phyloP scores from a whole-genome alignment of 2,797 vertebrate species.

The Strix occidentalis region DNA sequence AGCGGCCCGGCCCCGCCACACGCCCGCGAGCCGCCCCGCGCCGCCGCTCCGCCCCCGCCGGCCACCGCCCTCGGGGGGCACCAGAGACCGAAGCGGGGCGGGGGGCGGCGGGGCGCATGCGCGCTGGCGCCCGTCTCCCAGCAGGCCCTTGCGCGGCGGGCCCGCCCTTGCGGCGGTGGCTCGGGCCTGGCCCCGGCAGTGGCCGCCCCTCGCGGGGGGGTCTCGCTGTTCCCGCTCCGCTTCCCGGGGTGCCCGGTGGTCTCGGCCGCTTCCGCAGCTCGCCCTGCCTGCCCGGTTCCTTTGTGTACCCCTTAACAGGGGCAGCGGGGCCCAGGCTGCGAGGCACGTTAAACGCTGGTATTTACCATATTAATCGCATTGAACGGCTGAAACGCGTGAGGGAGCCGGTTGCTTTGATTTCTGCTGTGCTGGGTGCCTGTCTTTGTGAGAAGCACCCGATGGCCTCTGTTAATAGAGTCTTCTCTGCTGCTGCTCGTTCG shows the following conservation, averaged over 20 bases:
- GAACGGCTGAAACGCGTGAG: not conserved
- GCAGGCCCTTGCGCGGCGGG: not conserved
- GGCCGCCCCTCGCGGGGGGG: too few species aligned
- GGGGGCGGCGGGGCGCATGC: not conserved
- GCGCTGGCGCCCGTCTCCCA: not conserved
- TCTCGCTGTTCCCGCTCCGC: fast-evolving
- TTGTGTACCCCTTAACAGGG: fast-evolving
- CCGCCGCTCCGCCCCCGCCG: not conserved
- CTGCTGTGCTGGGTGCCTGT: fast-evolving
- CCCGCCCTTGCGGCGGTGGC: not conserved
- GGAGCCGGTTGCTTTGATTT: not conserved
- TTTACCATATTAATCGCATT: fast-evolving
- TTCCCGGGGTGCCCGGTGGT: fast-evolving
- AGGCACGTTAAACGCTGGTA: fast-evolving
- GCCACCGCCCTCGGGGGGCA: not conserved
- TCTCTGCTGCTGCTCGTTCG: fast-evolving
- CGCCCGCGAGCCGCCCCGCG: not conserved
- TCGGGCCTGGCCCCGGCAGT: not conserved
- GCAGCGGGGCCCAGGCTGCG: not conserved
- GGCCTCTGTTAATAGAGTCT: too few species aligned
- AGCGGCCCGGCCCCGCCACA: not conserved
- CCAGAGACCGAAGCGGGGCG: not conserved
- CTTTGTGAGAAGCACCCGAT: fast-evolving
- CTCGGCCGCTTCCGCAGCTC: too few species aligned
- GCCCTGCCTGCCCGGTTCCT: fast-evolving